Conservation (phyloP, 2,888 invertebrate genomes). For the Ophion costatus region DNA sequence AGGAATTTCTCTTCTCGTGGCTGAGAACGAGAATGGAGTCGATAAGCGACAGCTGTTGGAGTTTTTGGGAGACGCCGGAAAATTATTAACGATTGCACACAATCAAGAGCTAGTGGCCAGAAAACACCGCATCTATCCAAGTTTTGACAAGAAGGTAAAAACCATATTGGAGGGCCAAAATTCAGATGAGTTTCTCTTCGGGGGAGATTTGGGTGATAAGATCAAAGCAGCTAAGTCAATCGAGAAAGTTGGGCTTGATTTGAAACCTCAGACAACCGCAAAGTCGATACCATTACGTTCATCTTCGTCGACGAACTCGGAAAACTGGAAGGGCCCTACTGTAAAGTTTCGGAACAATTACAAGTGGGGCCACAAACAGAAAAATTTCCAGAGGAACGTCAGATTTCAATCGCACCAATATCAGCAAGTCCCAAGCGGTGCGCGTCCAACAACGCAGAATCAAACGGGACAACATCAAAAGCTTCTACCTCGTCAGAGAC, state of each 20-base stretch:
- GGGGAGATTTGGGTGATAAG: conserved; percentile 38
- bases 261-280: conserved; percentile 1
- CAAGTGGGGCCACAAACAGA: conserved; percentile 10
- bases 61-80: not conserved
- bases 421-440: not conserved
- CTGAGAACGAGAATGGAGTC: conserved; percentile 42
- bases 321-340: conserved; percentile 34
- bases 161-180: too few species aligned
- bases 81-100: too few species aligned
- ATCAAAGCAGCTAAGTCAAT: conserved; percentile 44
- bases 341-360: conserved; percentile 31
- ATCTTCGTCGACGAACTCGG: not conserved
- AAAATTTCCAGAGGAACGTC: not conserved
- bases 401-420: not conserved
- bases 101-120: too few species aligned
- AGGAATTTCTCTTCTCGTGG: conserved; percentile 38
- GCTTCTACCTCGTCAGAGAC: too few species aligned
- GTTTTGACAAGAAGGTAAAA: too few species aligned
- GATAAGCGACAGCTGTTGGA: conserved; percentile 41
- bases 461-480: too few species aligned
- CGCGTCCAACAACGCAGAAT: too few species aligned
- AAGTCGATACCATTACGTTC: not conserved
- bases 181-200: conserved; percentile 48
- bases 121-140: too few species aligned
- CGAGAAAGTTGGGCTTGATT: conserved; percentile 41